These are phyloP conservation scores for Chiroxiphia lanceolata DNA, from an alignment of 2,797 vertebrate species.

Conservation along the genomic window DNA sequence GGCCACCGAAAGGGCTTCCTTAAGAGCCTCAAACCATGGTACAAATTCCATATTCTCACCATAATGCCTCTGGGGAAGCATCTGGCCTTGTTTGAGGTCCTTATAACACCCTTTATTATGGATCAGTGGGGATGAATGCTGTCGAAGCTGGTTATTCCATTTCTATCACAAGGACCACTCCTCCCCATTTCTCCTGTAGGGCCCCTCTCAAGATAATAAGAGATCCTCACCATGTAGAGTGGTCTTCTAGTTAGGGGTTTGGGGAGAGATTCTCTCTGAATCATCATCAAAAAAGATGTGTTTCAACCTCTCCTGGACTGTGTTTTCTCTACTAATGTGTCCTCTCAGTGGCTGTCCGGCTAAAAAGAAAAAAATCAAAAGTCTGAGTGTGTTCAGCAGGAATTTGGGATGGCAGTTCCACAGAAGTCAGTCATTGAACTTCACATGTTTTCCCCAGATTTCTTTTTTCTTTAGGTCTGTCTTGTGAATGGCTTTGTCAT, in stretches of 20 bases:
- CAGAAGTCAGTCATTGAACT: background rate
- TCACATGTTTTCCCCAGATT: background rate
- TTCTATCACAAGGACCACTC: background rate
- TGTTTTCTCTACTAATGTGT: background rate
- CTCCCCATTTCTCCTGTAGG: background rate
- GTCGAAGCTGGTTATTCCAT: background rate
- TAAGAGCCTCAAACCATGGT: fast-evolving
- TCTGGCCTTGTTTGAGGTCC: background rate
- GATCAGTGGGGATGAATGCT: background rate
- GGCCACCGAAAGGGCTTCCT: background rate
- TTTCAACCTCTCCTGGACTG: fast-evolving
- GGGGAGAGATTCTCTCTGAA: background rate
- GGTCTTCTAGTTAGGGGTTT: background rate
- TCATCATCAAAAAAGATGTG: background rate
- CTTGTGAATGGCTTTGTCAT: background rate
- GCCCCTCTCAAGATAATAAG: background rate
- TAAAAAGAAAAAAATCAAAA: background rate
- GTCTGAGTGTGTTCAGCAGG: background rate
- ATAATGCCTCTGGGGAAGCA: background rate
- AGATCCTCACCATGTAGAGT: background rate
- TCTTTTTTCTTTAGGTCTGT: background rate
- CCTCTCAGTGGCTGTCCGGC: background rate
- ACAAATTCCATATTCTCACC: background rate
- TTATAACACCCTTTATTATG: fast-evolving
- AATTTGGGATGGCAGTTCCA: background rate